Base-by-base conservation (phyloP, 2,113 vertebrate genomes). In the Scomber colias region DNA sequence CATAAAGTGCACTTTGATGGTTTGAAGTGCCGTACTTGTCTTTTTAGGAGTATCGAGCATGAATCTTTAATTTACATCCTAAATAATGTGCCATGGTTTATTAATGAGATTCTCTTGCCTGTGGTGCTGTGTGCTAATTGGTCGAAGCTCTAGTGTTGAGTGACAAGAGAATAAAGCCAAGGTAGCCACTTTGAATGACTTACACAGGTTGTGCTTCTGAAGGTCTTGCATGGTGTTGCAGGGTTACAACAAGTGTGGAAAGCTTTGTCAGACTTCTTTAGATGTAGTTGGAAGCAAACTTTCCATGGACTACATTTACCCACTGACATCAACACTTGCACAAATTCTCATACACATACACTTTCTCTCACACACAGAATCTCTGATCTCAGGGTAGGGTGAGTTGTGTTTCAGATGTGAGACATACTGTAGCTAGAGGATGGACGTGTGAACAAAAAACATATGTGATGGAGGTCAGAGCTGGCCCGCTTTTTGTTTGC, bases 61-160 rank as follows among this genome's bases (percentile, higher is more conserved):
- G 48, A 83, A 89, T 92, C 45, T 90, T 94, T 92, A 1, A 94
- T 89, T 79, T 79, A 70, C 61, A 67, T 82, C 76, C 61, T 85
- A 91, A 88, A 93, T 86, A 92, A 90, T 87, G 68, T 85, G 44
- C 49, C 50, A 78, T 91, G 86, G 48, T 85, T 93, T 90, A 91
- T 91, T 92, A 63, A 94, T 92, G 81, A 85, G 83, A 59, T 56
- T 87, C 77, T 19, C 82, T 83, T 87, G 81, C 88, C 84, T 66
- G 85, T 70, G 83, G 55, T 48, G 87, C 73, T 3, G 51, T 82
- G 76, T 84, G 78, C 79, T 93, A 90, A 92, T 88, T 92, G 82
- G 82, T 48, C 35, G 21, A 71, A 71, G 61, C 53, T 62, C 40
- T 24, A 0, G 48, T 71, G 63, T 16, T 59, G 59, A 79, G 49